Evolutionary conservation across 2,888 invertebrate species (phyloP), one percentile per base, ranked within the genome.

Genomic region (Eupithecia inturbata): DNA sequence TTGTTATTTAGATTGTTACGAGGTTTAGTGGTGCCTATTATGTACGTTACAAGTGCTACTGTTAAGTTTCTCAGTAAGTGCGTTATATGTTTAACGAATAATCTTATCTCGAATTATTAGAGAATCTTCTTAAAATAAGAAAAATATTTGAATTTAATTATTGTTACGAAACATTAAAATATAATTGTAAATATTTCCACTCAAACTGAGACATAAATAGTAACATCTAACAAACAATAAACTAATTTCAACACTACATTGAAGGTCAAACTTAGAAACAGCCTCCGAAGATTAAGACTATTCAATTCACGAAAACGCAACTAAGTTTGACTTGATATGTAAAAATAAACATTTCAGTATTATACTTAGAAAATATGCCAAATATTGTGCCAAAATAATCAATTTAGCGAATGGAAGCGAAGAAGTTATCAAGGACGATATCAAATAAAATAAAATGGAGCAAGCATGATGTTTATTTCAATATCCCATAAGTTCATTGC

Each of bases 341-440:
- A 68, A 41, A 64, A 45, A 64, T 69, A 71, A 69, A 75, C 53
- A 76, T 74, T 72, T 71, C 72, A 76, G 72, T 73, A 75, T 77
- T 81, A 68, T 79, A 80, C 67, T 78, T 82, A 83, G 79, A 83
- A 79, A 72, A 78, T 82, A 88, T 84, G 92, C 91, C 92, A 92
- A 92, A 91, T 88, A 87, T 84, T 85, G 92, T 93, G 93, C 92
- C 92, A 92, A 92, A 82, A 83, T 84, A 82, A 81, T 82, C 82
- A 82, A 81, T 83, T 82, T 86, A 82, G 83, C 81, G 80, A 71
- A 80, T 79, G 79, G 78, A 80, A 81, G 78, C 66, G 39, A 66
- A 82, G 84, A 84, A 85, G 88, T 88, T 88, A 89, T 88, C 88
- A 86, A 81, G 86, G 84, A 83, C 84, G 85, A 89, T 89, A 90